Conservation (phyloP, 1,140 invertebrate species). For the Centruroides sculpturatus region DNA sequence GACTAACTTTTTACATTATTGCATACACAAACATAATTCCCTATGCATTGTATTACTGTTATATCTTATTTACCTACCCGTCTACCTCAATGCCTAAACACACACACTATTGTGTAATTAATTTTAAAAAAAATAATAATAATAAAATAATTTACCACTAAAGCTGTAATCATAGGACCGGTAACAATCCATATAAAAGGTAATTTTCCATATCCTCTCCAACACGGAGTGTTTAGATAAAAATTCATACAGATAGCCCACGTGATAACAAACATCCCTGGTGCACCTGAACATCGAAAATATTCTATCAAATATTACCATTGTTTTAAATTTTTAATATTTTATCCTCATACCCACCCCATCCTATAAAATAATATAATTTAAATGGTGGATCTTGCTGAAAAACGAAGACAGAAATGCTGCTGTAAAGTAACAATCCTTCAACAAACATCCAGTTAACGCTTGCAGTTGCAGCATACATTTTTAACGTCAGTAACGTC, state of each 20-base stretch:
- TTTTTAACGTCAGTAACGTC: constrained; percentile 28
- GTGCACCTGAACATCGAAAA: constrained; percentile 25
- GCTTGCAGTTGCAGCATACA: constrained; percentile 35
- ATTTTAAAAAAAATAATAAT: too few species aligned
- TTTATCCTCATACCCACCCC: constrained; percentile 29
- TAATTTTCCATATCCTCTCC: constrained; percentile 29
- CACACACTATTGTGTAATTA: too few species aligned
- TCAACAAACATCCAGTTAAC: constrained; percentile 46
- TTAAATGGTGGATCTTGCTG: constrained; percentile 32
- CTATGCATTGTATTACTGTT: too few species aligned
- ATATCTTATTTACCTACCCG: too few species aligned
- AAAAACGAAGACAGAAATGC: constrained; percentile 37
- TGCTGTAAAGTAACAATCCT: constrained; percentile 36
- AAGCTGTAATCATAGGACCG: constrained; percentile 32
- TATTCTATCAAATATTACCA: too few species aligned
- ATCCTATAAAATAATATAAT: constrained; percentile 37
- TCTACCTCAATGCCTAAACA: too few species aligned
- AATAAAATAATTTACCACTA: constrained; percentile 20
- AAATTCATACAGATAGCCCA: constrained; percentile 31
- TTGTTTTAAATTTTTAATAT: too few species aligned
- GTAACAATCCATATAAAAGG: constrained; percentile 33
- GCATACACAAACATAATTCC: too few species aligned
- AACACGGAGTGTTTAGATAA: constrained; percentile 27
- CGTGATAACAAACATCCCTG: constrained; percentile 26
- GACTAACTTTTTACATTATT: too few species aligned